Evolutionary conservation across 2,888 invertebrate species (phyloP).

Genomic region (Cataglyphis livida): DNA sequence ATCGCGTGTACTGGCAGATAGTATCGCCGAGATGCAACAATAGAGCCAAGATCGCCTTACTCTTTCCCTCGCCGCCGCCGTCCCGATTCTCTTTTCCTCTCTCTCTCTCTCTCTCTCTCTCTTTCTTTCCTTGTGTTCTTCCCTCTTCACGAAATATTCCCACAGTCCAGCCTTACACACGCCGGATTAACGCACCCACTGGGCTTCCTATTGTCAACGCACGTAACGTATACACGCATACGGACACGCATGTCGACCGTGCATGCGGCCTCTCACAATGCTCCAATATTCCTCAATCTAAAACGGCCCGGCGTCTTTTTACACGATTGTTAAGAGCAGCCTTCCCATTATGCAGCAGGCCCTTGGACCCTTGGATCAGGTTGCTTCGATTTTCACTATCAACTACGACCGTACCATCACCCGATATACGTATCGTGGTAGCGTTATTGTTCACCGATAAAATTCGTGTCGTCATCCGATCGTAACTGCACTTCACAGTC

Average conservation of each 20-base stretch:
- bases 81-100: conserved; percentile 6
- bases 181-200: conserved; percentile 78
- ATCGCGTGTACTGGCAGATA: conserved; percentile 77
- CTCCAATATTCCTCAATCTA: conserved; percentile 81
- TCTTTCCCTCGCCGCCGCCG: conserved; percentile 30
- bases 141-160: conserved; percentile 74
- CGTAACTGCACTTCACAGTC: conserved; percentile 1
- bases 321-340: conserved; percentile 78
- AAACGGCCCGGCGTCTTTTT: conserved; percentile 77
- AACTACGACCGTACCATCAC: conserved; percentile 42
- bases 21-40: conserved; percentile 79
- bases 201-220: conserved; percentile 80
- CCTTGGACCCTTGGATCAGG: conserved; percentile 78
- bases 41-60: conserved; percentile 67
- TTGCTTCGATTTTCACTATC: conserved; percentile 78
- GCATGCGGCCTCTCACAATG: conserved; percentile 70
- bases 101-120: neutral
- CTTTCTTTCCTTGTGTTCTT: conserved; percentile 48
- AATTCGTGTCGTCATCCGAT: conserved; percentile 3
- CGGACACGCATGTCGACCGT: conserved; percentile 51
- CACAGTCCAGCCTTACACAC: conserved; percentile 74
- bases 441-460: conserved; percentile 45
- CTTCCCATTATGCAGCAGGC: conserved; percentile 74
- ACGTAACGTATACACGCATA: conserved; percentile 57
- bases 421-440: conserved; percentile 48